A percentile compares a stretch with the other conserved stretches of the same genome.
Evolutionary conservation across 2,888 invertebrate species (phyloP).

Genomic region (Agonopterix heracliana): DNA sequence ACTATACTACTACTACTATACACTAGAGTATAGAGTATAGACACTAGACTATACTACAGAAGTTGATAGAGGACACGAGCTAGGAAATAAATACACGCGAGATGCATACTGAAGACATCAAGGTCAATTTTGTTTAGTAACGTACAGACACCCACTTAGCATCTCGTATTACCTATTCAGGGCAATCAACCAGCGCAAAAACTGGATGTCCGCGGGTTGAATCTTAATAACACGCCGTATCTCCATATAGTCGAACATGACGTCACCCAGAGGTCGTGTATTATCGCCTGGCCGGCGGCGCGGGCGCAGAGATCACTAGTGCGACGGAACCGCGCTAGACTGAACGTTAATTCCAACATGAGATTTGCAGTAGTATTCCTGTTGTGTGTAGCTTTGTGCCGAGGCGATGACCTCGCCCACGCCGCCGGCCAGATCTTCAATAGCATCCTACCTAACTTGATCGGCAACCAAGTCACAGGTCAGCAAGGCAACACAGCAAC

Average conservation of each 20-base stretch:
- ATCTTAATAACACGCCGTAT: constrained; percentile 55
- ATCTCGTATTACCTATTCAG: constrained; percentile 33
- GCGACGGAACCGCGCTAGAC: constrained; percentile 54
- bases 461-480: constrained; percentile 51
- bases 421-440: constrained; percentile 69
- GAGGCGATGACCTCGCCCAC: constrained; percentile 56
- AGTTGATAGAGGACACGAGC: too few species aligned
- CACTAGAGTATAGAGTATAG: too few species aligned
- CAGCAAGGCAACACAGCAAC: constrained; percentile 58
- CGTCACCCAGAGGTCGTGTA: constrained; percentile 66
- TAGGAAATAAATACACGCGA: too few species aligned
- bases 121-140: constrained; percentile 47
- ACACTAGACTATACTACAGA: too few species aligned
- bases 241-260: constrained; percentile 43
- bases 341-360: constrained; percentile 54
- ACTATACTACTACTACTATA: too few species aligned
- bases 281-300: constrained; percentile 40
- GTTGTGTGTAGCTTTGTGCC: constrained; percentile 39
- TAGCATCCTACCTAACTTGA: constrained; percentile 59
- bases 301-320: constrained; percentile 62
- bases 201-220: constrained; percentile 50
- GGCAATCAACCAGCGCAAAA: constrained; percentile 47
- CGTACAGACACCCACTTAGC: constrained; percentile 13
- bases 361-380: constrained; percentile 45
- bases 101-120: constrained; percentile 9